Evolutionary conservation across 2,888 invertebrate species (phyloP).

Genomic region (Crocallis elinguaria): DNA sequence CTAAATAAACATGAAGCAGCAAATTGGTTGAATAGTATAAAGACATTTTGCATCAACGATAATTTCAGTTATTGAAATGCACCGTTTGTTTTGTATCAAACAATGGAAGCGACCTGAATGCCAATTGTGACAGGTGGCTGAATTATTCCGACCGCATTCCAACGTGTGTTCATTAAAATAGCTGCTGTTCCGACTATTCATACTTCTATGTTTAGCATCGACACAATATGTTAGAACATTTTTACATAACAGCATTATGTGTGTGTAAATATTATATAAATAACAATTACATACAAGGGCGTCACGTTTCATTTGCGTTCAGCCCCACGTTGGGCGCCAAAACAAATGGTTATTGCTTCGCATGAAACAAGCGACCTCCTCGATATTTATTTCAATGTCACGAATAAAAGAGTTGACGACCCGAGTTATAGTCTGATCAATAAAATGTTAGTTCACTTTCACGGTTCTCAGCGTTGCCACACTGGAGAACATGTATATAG

Average conservation of each 20-base stretch:
- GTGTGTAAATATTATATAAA: conserved; percentile 18
- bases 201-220: conserved; percentile 14
- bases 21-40: not conserved
- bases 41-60: not conserved
- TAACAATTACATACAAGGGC: conserved; percentile 26
- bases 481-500: no score
- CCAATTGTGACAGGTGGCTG: conserved; percentile 29
- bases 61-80: conserved; percentile 14
- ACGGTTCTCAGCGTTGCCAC: conserved; percentile 3
- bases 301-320: conserved; percentile 47
- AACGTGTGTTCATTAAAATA: conserved; percentile 25
- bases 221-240: conserved; percentile 6
- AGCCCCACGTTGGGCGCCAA: conserved; percentile 55
- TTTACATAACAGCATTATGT: conserved; percentile 27
- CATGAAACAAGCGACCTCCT: conserved; percentile 28
- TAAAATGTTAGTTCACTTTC: conserved; percentile 28
- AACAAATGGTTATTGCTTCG: conserved; percentile 45
- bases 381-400: conserved; percentile 36
- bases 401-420: conserved; percentile 34
- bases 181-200: conserved; percentile 24
- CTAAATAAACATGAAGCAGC: not conserved
- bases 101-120: conserved; percentile 33
- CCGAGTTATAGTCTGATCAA: conserved; percentile 31
- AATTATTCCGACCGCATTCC: conserved; percentile 26
- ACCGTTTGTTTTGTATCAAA: conserved; percentile 19